Evolutionary conservation across 2,888 invertebrate genomes (phyloP).

Genomic region (Liopterus haemorrhoidalis): DNA sequence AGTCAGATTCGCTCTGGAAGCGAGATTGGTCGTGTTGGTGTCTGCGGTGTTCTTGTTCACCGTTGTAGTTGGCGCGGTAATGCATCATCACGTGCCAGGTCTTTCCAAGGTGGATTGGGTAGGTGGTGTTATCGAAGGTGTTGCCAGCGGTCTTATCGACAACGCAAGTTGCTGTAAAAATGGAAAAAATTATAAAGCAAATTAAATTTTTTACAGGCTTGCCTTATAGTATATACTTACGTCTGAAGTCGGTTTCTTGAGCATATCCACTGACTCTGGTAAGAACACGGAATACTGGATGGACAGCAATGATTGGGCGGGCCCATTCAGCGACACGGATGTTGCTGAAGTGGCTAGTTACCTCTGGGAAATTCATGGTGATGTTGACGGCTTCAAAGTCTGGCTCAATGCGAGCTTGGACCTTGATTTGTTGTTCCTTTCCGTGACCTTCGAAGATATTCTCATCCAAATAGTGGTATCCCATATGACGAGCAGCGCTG

Average conservation of each 20-base stretch:
- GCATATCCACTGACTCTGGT: conserved; percentile 38
- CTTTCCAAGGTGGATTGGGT: conserved; percentile 49
- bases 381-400: conserved; percentile 48
- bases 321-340: conserved; percentile 44
- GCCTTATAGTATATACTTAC: conserved; percentile 46
- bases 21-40: conserved; percentile 25
- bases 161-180: conserved; percentile 54
- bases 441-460: conserved; percentile 39
- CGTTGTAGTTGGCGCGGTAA: conserved; percentile 41
- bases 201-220: neutral
- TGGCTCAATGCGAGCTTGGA: conserved; percentile 47
- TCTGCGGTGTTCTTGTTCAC: no score
- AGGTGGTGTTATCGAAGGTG: conserved; percentile 62
- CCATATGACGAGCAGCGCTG: conserved; percentile 45
- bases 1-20: conserved; percentile 42
- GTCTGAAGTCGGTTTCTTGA: conserved; percentile 47
- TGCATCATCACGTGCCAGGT: conserved; percentile 60
- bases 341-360: conserved; percentile 44
- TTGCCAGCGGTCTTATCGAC: conserved; percentile 53
- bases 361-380: conserved; percentile 45
- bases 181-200: neutral
- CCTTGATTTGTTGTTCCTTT: conserved; percentile 48
- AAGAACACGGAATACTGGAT: conserved; percentile 45
- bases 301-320: conserved; percentile 46
- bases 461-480: conserved; percentile 49